A percentile compares a stretch with the other conserved stretches of the same genome.
phyloP scores from a whole-genome alignment of 2,888 invertebrate species.

The Philereme vetulata region DNA sequence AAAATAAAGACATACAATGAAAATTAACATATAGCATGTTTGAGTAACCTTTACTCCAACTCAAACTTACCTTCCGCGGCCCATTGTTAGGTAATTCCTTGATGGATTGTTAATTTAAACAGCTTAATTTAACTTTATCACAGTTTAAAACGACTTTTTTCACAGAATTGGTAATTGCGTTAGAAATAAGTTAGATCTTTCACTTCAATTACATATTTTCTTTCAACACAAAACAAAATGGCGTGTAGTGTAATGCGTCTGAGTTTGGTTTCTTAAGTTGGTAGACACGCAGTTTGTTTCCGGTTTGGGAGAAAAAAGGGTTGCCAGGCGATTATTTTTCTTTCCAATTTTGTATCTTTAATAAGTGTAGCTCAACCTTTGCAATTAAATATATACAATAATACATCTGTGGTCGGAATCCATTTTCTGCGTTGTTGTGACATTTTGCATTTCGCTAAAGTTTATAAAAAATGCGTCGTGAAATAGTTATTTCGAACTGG shows the following conservation, averaged over 20 bases:
- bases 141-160: not conserved
- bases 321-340: not conserved
- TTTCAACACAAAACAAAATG: conserved; percentile 46
- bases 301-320: not conserved
- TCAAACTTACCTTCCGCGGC: conserved; percentile 70
- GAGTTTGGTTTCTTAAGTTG: conserved; percentile 4
- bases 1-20: not conserved
- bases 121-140: conserved; percentile 4
- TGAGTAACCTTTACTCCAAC: conserved; percentile 15
- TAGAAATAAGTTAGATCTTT: not conserved
- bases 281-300: not conserved
- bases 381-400: too few species aligned
- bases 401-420: conserved; percentile 54
- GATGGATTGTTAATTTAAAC: not conserved
- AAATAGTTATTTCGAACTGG: conserved; percentile 44
- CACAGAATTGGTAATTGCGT: not conserved
- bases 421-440: conserved; percentile 84
- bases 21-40: conserved; percentile 17
- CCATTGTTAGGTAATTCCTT: conserved; percentile 46
- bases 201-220: not conserved
- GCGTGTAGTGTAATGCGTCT: conserved; percentile 23
- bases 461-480: conserved; percentile 48
- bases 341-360: too few species aligned
- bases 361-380: too few species aligned
- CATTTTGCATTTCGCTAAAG: conserved; percentile 69